Evolutionary conservation across 2,888 invertebrate species (phyloP).

Genomic region (Trachelus troglodyta): DNA sequence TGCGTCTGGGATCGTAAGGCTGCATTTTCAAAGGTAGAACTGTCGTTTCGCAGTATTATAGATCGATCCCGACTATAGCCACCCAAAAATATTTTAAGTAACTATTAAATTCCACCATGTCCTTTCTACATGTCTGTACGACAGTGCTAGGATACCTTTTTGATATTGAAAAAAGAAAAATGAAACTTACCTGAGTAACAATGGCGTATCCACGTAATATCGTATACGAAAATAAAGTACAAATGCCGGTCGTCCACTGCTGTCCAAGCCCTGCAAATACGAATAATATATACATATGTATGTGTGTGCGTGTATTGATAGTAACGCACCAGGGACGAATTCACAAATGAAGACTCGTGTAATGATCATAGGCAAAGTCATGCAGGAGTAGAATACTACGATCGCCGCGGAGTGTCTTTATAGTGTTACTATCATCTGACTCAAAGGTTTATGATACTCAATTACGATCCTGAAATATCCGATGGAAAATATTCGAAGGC

Average conservation of each 20-base stretch:
- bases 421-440: not conserved
- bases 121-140: not conserved
- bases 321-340: not conserved
- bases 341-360: constrained; percentile 10
- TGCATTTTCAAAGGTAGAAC: not conserved
- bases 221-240: constrained; percentile 92
- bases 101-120: not conserved
- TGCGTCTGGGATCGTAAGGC: not conserved
- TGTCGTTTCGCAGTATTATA: not conserved
- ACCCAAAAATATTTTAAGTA: not conserved
- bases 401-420: not conserved
- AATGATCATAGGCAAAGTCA: constrained; percentile 1
- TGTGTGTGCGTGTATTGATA: not conserved
- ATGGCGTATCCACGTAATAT: constrained; percentile 93
- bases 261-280: constrained; percentile 82
- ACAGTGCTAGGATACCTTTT: not conserved
- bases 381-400: not conserved
- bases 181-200: constrained; percentile 77
- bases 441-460: not conserved
- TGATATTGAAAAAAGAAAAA: not conserved
- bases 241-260: constrained; percentile 89
- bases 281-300: not conserved
- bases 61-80: not conserved
- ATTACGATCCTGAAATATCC: not conserved
- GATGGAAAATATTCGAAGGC: not conserved